Conservation (phyloP, 2,888 invertebrate species). For the Didymodactylos carnosus region DNA sequence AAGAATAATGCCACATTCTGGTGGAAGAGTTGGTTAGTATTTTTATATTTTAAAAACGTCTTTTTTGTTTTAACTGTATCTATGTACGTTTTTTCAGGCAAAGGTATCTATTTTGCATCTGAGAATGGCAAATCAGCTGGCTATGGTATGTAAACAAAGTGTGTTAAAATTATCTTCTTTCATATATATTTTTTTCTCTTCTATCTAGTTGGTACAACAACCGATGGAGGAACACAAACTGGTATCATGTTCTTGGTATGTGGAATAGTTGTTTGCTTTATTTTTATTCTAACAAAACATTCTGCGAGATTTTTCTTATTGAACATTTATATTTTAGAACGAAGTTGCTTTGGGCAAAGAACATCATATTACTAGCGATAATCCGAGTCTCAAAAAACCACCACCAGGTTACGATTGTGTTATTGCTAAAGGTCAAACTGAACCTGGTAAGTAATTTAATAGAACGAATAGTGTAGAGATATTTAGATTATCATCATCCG, state of each 20-base stretch:
- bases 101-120: slow-evolving; percentile 37
- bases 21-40: slow-evolving; percentile 35
- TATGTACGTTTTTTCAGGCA: no score
- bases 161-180: no score
- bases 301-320: background rate
- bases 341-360: slow-evolving; percentile 36
- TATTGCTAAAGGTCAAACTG: slow-evolving; percentile 27
- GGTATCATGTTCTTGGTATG: slow-evolving; percentile 34
- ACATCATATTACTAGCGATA: slow-evolving; percentile 24
- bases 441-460: slow-evolving; percentile 24
- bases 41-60: no score
- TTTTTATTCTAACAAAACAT: background rate
- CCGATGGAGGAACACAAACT: slow-evolving; percentile 16
- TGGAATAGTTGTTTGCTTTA: no score
- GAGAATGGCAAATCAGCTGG: slow-evolving; percentile 35
- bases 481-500: no score
- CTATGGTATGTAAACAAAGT: slow-evolving; percentile 27
- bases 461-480: no score
- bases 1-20: slow-evolving; percentile 38
- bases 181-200: no score
- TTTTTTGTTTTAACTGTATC: no score
- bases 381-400: slow-evolving; percentile 25
- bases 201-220: slow-evolving; percentile 10
- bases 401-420: slow-evolving; percentile 31
- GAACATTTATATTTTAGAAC: slow-evolving; percentile 17